phyloP scores from a whole-genome alignment of 2,888 invertebrate species.

The Slavum lentiscoides region DNA sequence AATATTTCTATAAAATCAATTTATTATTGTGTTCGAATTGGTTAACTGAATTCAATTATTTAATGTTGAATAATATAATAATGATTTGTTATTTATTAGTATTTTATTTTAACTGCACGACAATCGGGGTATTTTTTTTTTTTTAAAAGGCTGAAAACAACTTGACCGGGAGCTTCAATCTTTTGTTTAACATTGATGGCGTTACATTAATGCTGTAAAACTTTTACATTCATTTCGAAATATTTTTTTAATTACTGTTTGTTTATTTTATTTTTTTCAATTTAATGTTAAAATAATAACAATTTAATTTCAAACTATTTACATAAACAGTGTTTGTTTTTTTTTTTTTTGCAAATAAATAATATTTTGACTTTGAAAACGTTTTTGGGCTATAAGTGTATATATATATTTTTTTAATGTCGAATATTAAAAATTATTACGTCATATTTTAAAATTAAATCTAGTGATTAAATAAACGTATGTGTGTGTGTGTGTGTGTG shows the following conservation, averaged over 20 bases:
- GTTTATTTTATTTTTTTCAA: not conserved
- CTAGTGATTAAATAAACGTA: no score
- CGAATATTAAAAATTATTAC: no score
- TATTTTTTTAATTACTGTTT: constrained; percentile 18
- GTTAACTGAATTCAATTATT: not conserved
- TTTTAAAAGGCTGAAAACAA: constrained; percentile 7
- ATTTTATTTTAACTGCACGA: not conserved
- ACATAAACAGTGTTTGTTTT: not conserved
- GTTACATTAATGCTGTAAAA: not conserved
- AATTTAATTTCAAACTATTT: constrained; percentile 8
- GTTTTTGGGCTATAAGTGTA: no score
- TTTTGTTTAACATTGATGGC: constrained; percentile 6
- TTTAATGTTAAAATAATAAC: not conserved
- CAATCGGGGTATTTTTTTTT: not conserved
- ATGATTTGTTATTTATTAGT: not conserved
- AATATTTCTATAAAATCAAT: not conserved
- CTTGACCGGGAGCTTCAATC: constrained; percentile 10
- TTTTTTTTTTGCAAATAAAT: no score
- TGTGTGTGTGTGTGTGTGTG: no score
- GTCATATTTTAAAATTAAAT: no score
- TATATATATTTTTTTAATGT: no score
- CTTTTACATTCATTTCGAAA: not conserved
- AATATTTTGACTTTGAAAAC: no score
- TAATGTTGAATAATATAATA: not conserved
- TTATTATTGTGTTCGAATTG: not conserved